Base-by-base conservation (phyloP, 2,888 invertebrate species). In the Prosopocoilus inquinatus region DNA sequence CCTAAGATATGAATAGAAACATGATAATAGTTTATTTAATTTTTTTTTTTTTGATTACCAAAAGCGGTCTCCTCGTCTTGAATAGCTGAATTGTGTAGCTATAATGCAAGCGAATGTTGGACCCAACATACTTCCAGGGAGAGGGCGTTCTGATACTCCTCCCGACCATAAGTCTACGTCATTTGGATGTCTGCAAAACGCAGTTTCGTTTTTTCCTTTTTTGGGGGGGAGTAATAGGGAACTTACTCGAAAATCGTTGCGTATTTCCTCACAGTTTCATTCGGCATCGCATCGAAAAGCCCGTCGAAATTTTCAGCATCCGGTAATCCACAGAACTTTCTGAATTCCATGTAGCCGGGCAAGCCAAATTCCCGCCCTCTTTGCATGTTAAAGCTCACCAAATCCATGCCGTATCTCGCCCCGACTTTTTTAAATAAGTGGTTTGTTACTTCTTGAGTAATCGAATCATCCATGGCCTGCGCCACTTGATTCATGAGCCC, bases 101-200 rank as follows among this genome's bases (percentile, higher is more conserved):
- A 96, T 94, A 60, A 96, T 82, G 72, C 96, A 96, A 50, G 94
- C 93, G 71, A 96, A 96, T 47, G 95, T 94, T 1, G 96, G 95
- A 47, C 96, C 96, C 58, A 96, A 82, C 88, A 96, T 90, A 52
- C 94, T 93, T 43, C 94, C 95, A 7, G 92, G 91, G 50, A 95
- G 80, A 2, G 95, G 91, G 59, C 89, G 82, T 73, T 96, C 96
- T 0, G 94, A 93, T 5, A 96, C 93, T 46, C 95, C 96, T 47
- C 94, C 96, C 12, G 94, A 92, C 93, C 95, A 96, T 51, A 96
- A 80, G 80, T 96, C 96, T 45, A 96, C 91, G 75, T 96, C 96
- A 57, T 88, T 84, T 1, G 94, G 94, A 75, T 92, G 90, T 60
- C 89, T 90, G 68, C 2, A 72, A 67, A 54, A 57, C 64, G 9